A percentile compares a stretch with the other conserved stretches of the same genome.
Conservation (phyloP, 2,113 vertebrate species). For the Raja brachyura region DNA sequence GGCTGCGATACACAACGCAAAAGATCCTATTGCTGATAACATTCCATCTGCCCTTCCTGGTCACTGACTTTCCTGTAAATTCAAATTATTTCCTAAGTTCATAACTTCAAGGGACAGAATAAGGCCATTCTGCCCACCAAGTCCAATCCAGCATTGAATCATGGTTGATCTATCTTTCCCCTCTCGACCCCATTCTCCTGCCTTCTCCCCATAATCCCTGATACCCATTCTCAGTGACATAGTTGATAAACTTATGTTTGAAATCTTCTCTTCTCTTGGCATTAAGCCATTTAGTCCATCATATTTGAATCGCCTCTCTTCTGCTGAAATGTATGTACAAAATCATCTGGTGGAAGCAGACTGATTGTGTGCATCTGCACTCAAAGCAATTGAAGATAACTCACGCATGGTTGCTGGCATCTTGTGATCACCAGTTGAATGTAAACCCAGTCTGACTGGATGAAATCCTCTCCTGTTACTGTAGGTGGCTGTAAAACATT, state of each 20-base stretch:
- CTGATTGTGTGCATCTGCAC: not conserved
- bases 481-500: not conserved
- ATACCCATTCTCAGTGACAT: too few species aligned
- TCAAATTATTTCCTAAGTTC: too few species aligned
- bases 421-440: not conserved
- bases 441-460: not conserved
- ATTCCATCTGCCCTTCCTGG: not conserved
- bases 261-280: too few species aligned
- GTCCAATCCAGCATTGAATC: too few species aligned
- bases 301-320: slow-evolving; percentile 43
- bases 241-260: too few species aligned
- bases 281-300: not conserved
- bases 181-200: too few species aligned
- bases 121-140: too few species aligned
- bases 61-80: not conserved
- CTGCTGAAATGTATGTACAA: slow-evolving; percentile 40
- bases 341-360: not conserved
- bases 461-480: not conserved
- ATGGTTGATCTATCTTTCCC: too few species aligned
- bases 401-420: not conserved
- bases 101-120: too few species aligned
- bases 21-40: too few species aligned
- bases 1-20: not conserved
- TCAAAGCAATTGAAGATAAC: not conserved
- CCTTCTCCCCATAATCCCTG: too few species aligned